phyloP scores from a whole-genome alignment of 2,113 vertebrate genomes.

The Noturus placidus region DNA sequence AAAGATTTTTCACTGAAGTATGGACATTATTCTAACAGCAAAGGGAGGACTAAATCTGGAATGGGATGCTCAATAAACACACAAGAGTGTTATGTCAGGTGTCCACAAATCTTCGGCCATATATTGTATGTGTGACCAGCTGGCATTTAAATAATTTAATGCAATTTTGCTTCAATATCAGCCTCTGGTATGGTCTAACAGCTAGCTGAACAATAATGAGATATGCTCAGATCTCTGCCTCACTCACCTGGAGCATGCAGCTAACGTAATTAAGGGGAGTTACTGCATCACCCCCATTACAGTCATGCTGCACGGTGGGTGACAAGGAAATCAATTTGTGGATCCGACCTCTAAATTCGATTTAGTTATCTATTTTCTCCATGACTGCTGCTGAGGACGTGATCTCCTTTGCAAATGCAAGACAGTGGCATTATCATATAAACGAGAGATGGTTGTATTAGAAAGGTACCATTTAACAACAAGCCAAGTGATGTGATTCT shows the following conservation, averaged over 20 bases:
- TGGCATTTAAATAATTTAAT: neutral
- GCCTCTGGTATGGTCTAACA: slow-evolving; percentile 37
- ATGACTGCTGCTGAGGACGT: slow-evolving; percentile 8
- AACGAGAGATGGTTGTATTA: slow-evolving; percentile 12
- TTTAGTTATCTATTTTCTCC: slow-evolving; percentile 43
- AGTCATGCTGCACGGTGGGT: slow-evolving; percentile 36
- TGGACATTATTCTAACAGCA: neutral
- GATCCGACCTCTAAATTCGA: slow-evolving; percentile 30
- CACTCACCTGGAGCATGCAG: slow-evolving; percentile 1
- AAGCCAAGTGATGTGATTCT: neutral
- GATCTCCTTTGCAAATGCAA: neutral
- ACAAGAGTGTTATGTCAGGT: neutral
- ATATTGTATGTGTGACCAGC: neutral
- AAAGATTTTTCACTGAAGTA: neutral
- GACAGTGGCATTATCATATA: slow-evolving; percentile 8
- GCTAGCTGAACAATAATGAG: slow-evolving; percentile 29
- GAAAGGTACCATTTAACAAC: slow-evolving; percentile 16
- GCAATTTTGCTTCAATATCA: slow-evolving; percentile 20
- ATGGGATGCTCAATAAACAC: neutral
- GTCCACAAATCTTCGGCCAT: neutral
- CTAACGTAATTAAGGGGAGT: slow-evolving; percentile 41
- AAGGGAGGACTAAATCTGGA: neutral
- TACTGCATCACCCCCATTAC: slow-evolving; percentile 25
- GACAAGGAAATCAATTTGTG: slow-evolving; percentile 40
- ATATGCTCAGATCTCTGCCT: neutral